Base-by-base conservation (phyloP, 1,140 invertebrate genomes). In the Luehdorfia chinensis region DNA sequence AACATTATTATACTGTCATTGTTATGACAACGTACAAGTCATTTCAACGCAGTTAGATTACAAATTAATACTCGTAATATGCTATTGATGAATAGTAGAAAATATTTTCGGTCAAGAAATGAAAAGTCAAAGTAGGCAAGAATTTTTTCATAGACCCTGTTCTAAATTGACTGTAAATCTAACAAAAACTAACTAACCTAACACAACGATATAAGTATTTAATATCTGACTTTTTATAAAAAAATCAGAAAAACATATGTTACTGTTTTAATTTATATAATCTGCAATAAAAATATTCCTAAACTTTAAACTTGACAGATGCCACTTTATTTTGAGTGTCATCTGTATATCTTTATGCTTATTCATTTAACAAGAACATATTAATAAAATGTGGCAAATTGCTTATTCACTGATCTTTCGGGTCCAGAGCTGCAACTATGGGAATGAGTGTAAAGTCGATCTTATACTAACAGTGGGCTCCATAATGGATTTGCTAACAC, bases 351-450 rank as follows among this genome's bases (percentile, higher is more conserved):
- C 25, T 27, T 12, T 16, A 43, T 30, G 15, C 19, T 30, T 28
- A 28, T 43, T 13, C 6, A 11, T 12, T 31, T n/a, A n/a, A 55
- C 48, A 21, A 53, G 36, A 36, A 33, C 45, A 44, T 59, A 19
- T 25, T 31, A 55, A 62, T 59, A 70, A 79, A 66, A 85, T 85
- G 81, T 85, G 81, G 81, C 70, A 83, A 59, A 83, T 85, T 50
- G 74, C 77, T 49, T 85, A 85, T 48, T 81, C 75, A 1, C 55
- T 84, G 32, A 81, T 85, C 41, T 77, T 81, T 45, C 61, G 71
- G 55, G 52, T 81, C 9, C 75, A 64, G 43, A 76, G 64, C 45
- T 62, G 51, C 49, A 71, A 67, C 55, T 74, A 64, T 60, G 70
- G 75, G 12, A 76, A 79, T 63, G 76, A 84, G 56, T 81, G 73